Base-by-base conservation (phyloP, 2,888 invertebrate species). In the Catocala fraxini region DNA sequence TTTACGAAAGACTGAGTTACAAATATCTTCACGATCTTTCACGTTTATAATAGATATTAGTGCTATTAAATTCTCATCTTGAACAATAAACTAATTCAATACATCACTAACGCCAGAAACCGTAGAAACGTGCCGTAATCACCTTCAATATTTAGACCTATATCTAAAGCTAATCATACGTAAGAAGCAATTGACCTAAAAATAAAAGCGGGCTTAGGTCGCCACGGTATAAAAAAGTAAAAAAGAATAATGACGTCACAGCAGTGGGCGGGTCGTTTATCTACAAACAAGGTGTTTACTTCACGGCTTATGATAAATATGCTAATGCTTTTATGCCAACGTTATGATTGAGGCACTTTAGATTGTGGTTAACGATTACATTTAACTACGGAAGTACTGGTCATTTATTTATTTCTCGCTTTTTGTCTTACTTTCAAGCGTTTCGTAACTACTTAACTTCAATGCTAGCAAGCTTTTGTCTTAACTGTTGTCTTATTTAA, bases 131-230 rank as follows among this genome's bases (percentile, higher is more conserved):
- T 39, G 35, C 35, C 35, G 1, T 39, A 39, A 39, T 39, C 35
- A 9, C 6, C 7, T 39, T 39, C 25, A 25, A 25, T 39, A 51
- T 7, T 51, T 1, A 9, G 12, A 41, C n/a, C 10, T 58, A 51
- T 45, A 51, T 58, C 51, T 45, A 39, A 43, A 65, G 59, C 47
- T 73, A 75, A 80, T 73, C 61, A 68, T 39, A 70, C 56, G 59
- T 75, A 65, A 71, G 62, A 34, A 69, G 64, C 75, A 73, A 70
- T 78, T 75, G 78, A 80, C 72, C 79, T 77, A 70, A 74, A 77
- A 74, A 71, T 73, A 70, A 74, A 68, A 59, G 58, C 56, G 58
- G 64, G 65, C 55, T 72, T 35, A 13, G 54, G 58, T 43, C 58
- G 46, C 25, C 25, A 33, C 53, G 43, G 45, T 63, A 69, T 10